These are phyloP conservation scores for Rutpela maculata DNA, from an alignment of 2,888 invertebrate genomes.

Conservation along the genomic window DNA sequence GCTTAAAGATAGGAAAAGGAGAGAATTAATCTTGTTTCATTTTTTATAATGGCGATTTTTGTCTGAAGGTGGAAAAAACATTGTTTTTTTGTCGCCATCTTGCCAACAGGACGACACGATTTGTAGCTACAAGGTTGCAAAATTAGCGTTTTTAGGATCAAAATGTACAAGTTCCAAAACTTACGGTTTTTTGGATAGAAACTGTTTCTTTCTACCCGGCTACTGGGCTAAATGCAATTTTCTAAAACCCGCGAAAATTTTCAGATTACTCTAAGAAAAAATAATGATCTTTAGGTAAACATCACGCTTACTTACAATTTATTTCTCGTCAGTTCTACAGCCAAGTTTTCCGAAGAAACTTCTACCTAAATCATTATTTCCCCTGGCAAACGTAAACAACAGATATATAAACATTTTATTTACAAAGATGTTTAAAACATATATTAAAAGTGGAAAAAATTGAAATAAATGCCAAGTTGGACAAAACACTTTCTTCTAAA, in stretches of 20 bases:
- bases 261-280: conserved; percentile 12
- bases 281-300: conserved; percentile 27
- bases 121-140: too few relatives aligned
- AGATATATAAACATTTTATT: conserved; percentile 25
- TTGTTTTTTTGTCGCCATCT: too few relatives aligned
- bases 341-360: neutral
- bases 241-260: conserved; percentile 35
- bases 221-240: conserved; percentile 11
- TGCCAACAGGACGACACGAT: too few relatives aligned
- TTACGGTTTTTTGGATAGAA: too few relatives aligned
- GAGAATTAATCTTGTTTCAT: too few relatives aligned
- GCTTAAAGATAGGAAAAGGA: too few relatives aligned
- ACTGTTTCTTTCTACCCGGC: too few relatives aligned
- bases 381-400: conserved; percentile 26
- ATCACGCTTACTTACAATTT: neutral
- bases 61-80: too few relatives aligned
- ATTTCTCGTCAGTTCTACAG: neutral
- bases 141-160: too few relatives aligned
- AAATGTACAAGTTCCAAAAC: too few relatives aligned
- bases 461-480: neutral
- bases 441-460: neutral
- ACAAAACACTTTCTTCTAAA: neutral
- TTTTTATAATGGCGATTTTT: too few relatives aligned
- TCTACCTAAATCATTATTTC: conserved; percentile 34
- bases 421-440: conserved; percentile 33